Percentiles rank a stretch among this genome's conserved stretches.
Evolutionary conservation across 2,888 invertebrate genomes (phyloP).

Genomic region (Pyrrhia umbra): DNA sequence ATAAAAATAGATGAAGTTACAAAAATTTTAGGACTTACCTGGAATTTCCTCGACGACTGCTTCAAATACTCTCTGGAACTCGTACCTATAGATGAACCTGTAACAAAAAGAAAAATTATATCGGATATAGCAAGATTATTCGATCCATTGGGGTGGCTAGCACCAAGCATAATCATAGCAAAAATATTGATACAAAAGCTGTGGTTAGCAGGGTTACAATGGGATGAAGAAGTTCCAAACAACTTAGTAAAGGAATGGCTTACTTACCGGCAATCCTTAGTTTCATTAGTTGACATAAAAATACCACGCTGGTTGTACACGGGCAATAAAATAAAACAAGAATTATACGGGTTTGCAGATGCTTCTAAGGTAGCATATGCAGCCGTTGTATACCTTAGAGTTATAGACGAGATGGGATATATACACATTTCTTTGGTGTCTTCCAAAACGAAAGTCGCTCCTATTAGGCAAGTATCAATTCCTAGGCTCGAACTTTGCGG

Average conservation of each 20-base stretch:
- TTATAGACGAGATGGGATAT: constrained; percentile 17
- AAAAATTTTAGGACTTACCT: constrained; percentile 22
- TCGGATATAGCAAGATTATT: no score
- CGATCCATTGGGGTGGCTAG: no score
- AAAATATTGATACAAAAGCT: no score
- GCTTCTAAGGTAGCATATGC: constrained; percentile 1
- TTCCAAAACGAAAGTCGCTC: constrained; percentile 13
- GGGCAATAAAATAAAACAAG: no score
- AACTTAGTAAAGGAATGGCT: background rate
- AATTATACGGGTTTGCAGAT: no score
- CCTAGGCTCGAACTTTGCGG: constrained; percentile 55
- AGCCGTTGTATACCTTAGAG: background rate
- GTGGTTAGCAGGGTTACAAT: no score
- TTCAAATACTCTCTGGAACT: constrained; percentile 18
- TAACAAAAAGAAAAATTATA: constrained; percentile 25
- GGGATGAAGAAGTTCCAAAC: no score
- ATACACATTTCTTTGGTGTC: constrained; percentile 13
- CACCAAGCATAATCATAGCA: no score
- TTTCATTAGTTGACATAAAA: no score
- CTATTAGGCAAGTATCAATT: constrained; percentile 33
- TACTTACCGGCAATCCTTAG: no score
- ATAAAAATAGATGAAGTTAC: constrained; percentile 9
- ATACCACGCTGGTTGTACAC: no score
- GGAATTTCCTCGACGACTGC: background rate
- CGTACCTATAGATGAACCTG: background rate